Evolutionary conservation across 1,140 invertebrate species (phyloP).

Genomic region (Luehdorfia chinensis): DNA sequence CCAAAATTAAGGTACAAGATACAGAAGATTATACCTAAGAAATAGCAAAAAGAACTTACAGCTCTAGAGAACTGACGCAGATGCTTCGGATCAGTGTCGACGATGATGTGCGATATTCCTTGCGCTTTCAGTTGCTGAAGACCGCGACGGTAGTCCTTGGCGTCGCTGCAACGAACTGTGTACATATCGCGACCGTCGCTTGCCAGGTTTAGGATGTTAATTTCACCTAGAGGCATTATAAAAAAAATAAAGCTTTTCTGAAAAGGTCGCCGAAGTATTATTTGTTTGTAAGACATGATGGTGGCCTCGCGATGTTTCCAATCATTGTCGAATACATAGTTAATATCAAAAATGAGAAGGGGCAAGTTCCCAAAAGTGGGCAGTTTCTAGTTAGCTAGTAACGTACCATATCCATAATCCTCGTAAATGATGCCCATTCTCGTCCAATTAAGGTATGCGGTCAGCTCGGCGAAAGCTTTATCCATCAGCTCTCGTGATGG

Average conservation of each 20-base stretch:
- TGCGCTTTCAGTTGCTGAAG: conserved; percentile 88
- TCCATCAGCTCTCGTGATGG: conserved; percentile 91
- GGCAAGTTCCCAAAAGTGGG: no score
- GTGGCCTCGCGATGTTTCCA: no score
- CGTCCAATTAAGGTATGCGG: conserved; percentile 94
- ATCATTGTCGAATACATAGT: no score
- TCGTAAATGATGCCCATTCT: conserved; percentile 96
- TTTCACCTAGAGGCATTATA: conserved; percentile 81
- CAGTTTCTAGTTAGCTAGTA: no score
- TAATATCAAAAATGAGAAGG: no score
- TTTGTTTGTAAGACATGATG: no score
- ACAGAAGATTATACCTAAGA: no score
- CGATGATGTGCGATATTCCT: conserved; percentile 89
- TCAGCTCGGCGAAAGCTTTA: conserved; percentile 90
- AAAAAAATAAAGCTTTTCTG: background rate
- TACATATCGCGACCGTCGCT: conserved; percentile 86
- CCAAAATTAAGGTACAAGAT: no score
- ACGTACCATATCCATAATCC: conserved; percentile 77
- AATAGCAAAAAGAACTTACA: conserved; percentile 78
- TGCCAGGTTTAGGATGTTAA: conserved; percentile 91
- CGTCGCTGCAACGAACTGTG: conserved; percentile 84
- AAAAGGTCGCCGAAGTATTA: no score
- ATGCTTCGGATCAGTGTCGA: conserved; percentile 88
- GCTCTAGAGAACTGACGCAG: conserved; percentile 89
- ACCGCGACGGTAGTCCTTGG: conserved; percentile 86